Percentiles rank a stretch among this genome's conserved stretches.
Evolutionary conservation across 2,113 vertebrate genomes (phyloP).

Genomic region (Bubalus kerabau): DNA sequence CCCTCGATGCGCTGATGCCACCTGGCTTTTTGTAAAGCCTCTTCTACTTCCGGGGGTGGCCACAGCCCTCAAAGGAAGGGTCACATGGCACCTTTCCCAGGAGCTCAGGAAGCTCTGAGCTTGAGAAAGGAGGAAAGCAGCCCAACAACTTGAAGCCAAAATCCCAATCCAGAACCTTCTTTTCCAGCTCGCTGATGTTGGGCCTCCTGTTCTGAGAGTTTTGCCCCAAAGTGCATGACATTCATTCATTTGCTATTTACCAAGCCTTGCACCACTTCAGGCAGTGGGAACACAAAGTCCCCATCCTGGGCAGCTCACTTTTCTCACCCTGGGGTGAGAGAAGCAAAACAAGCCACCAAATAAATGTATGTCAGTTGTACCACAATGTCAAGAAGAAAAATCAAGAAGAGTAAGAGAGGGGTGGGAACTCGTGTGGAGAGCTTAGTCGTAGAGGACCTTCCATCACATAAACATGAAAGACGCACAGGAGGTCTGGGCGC

Average conservation of each 20-base stretch:
- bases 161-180: neutral
- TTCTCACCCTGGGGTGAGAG: neutral
- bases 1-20: rapidly evolving
- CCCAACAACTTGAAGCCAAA: neutral
- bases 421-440: no score
- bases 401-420: neutral
- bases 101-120: neutral
- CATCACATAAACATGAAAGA: rapidly evolving
- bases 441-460: neutral
- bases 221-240: neutral
- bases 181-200: neutral
- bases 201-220: neutral
- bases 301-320: neutral
- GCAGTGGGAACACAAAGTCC: neutral
- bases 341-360: neutral
- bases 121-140: neutral
- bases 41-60: neutral
- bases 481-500: no score
- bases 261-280: neutral
- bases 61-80: no score
- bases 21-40: neutral
- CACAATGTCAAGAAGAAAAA: neutral
- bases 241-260: neutral
- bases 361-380: neutral
- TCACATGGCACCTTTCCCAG: rapidly evolving